Evolutionary conservation across 2,888 invertebrate genomes (phyloP).

Genomic region (Resseliella maxima): DNA sequence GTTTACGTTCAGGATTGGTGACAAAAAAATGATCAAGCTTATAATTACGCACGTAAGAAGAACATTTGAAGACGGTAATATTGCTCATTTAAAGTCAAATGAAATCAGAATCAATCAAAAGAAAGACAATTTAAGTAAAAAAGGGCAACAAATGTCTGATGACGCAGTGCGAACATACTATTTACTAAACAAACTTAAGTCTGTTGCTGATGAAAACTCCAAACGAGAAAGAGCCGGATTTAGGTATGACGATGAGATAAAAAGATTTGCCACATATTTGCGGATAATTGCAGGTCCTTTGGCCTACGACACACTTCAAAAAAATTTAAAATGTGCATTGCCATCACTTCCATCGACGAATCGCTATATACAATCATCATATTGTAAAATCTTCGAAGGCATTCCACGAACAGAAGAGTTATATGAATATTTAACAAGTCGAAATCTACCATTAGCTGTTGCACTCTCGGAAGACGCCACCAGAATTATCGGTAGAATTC

Average conservation of each 20-base stretch:
- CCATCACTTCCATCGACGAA: not conserved
- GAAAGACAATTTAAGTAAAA: not conserved
- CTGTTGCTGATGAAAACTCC: no score
- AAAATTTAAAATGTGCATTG: not conserved
- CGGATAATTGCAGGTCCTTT: not conserved
- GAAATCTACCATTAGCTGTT: conserved; percentile 12
- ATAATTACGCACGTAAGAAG: no score
- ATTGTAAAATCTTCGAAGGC: not conserved
- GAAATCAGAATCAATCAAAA: not conserved
- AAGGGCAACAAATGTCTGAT: not conserved
- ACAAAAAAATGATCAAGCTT: no score
- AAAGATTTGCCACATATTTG: conserved; percentile 2
- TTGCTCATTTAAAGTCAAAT: not conserved
- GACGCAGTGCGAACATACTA: not conserved
- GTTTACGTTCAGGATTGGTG: no score
- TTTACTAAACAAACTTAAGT: no score
- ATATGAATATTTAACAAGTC: not conserved
- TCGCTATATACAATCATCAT: not conserved
- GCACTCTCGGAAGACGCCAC: conserved; percentile 31
- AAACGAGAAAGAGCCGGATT: not conserved
- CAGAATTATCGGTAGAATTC: not conserved
- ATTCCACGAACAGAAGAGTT: not conserved
- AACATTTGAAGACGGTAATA: not conserved
- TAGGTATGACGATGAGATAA: not conserved
- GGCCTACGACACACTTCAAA: not conserved